Evolutionary conservation across 2,888 invertebrate species (phyloP).

Genomic region (Meiosimyza platycephala): DNA sequence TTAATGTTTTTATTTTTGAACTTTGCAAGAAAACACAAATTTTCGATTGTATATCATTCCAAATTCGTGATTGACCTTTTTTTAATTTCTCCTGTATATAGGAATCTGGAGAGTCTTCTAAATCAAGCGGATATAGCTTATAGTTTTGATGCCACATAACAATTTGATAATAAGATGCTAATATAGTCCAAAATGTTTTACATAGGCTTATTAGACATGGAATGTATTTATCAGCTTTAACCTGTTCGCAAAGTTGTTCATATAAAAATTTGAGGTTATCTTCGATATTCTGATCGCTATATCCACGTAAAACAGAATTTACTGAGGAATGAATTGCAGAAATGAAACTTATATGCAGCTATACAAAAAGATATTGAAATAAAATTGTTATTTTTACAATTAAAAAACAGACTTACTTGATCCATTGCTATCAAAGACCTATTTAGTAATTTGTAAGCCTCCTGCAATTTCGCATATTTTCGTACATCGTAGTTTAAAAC

Average conservation of each 20-base stretch:
- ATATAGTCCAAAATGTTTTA: constrained; percentile 85
- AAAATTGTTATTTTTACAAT: neutral
- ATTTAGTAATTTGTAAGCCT: constrained; percentile 88
- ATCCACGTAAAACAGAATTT: constrained; percentile 70
- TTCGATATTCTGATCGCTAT: constrained; percentile 66
- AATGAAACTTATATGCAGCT: constrained; percentile 94
- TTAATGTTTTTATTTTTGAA: constrained; percentile 84
- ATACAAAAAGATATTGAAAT: constrained; percentile 15
- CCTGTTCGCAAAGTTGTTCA: constrained; percentile 79
- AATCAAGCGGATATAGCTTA: constrained; percentile 58
- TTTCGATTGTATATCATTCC: constrained; percentile 95
- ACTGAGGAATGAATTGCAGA: constrained; percentile 90
- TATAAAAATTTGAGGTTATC: constrained; percentile 78
- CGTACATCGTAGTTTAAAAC: constrained; percentile 79
- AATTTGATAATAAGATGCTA: constrained; percentile 78
- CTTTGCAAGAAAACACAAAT: constrained; percentile 84
- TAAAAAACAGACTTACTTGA: constrained; percentile 63
- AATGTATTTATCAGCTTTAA: constrained; percentile 63
- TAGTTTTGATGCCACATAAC: constrained; percentile 67
- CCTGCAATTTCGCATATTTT: constrained; percentile 85
- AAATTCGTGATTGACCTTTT: constrained; percentile 85
- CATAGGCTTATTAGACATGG: constrained; percentile 87
- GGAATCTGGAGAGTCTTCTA: constrained; percentile 72
- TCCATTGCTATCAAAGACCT: constrained; percentile 95
- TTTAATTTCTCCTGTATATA: constrained; percentile 91